Evolutionary conservation across 2,888 invertebrate genomes (phyloP).

Genomic region (Seira sanloemensis): DNA sequence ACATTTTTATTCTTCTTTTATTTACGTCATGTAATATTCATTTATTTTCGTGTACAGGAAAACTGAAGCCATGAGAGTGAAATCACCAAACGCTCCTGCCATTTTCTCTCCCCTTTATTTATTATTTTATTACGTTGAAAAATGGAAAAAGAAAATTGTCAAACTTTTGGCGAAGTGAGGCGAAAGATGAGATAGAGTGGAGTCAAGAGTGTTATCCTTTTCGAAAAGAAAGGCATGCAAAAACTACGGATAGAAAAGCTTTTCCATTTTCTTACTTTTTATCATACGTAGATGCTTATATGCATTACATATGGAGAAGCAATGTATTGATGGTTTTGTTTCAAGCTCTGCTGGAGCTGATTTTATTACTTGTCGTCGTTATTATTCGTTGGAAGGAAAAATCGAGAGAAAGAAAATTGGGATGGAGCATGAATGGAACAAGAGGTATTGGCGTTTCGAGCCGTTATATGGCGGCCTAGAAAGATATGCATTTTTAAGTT

Average conservation of each 20-base stretch:
- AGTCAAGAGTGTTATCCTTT: slow-evolving; percentile 4
- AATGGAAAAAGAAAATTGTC: not conserved
- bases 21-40: slow-evolving; percentile 21
- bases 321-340: slow-evolving; percentile 37
- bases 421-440: slow-evolving; percentile 24
- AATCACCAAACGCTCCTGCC: not conserved
- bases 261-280: not conserved
- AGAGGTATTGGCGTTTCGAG: not conserved
- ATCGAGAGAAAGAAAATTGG: not conserved
- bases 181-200: not conserved
- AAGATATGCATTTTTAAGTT: not conserved
- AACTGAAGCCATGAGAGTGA: slow-evolving; percentile 3
- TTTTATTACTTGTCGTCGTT: slow-evolving; percentile 43
- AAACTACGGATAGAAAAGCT: not conserved
- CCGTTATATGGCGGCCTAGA: not conserved
- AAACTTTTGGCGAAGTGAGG: not conserved
- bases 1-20: slow-evolving; percentile 7
- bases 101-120: slow-evolving; percentile 9
- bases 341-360: slow-evolving; percentile 42
- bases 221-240: not conserved
- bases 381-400: slow-evolving; percentile 5
- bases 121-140: slow-evolving; percentile 10
- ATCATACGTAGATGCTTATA: not conserved
- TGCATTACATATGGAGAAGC: not conserved
- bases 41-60: slow-evolving; percentile 11